phyloP scores from a whole-genome alignment of 2,113 vertebrate genomes.

The Romanogobio albipinnatus region DNA sequence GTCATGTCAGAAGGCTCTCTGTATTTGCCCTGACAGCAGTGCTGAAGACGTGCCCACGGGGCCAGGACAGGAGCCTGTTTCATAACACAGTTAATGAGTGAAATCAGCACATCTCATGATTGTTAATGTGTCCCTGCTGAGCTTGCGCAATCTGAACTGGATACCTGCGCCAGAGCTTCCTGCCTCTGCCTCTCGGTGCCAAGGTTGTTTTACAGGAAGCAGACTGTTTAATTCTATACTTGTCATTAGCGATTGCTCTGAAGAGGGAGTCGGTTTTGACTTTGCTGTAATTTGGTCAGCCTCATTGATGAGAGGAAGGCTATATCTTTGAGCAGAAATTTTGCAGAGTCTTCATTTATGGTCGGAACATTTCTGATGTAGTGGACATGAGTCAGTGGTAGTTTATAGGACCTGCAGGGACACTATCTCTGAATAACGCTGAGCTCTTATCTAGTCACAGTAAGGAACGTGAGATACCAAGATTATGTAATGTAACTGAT shows the following conservation, averaged over 20 bases:
- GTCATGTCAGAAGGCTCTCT: conserved; percentile 4
- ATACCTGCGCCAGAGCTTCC: conserved; percentile 36
- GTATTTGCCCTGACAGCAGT: background rate
- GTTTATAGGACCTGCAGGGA: background rate
- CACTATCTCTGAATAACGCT: background rate
- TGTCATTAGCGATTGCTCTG: conserved; percentile 26
- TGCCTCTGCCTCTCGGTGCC: background rate
- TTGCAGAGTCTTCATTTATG: conserved; percentile 15
- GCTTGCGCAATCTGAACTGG: conserved; percentile 51
- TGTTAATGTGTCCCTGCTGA: conserved; percentile 47
- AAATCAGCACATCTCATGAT: conserved; percentile 34
- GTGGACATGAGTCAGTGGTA: background rate
- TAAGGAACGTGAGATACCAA: background rate
- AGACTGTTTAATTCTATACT: conserved; percentile 26
- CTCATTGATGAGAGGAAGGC: background rate
- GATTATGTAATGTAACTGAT: conserved; percentile 7
- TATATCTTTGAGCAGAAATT: background rate
- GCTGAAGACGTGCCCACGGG: conserved; percentile 20
- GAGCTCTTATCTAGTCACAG: conserved; percentile 1
- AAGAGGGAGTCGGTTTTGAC: background rate
- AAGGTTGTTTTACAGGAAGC: conserved; percentile 53
- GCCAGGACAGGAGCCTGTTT: conserved; percentile 4
- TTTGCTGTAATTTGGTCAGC: conserved; percentile 4
- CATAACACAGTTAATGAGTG: conserved; percentile 45
- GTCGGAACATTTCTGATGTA: background rate